Percentiles rank a stretch among this genome's conserved stretches.
Evolutionary conservation across 1,140 invertebrate species (phyloP).

Genomic region (Sycophila sp.): DNA sequence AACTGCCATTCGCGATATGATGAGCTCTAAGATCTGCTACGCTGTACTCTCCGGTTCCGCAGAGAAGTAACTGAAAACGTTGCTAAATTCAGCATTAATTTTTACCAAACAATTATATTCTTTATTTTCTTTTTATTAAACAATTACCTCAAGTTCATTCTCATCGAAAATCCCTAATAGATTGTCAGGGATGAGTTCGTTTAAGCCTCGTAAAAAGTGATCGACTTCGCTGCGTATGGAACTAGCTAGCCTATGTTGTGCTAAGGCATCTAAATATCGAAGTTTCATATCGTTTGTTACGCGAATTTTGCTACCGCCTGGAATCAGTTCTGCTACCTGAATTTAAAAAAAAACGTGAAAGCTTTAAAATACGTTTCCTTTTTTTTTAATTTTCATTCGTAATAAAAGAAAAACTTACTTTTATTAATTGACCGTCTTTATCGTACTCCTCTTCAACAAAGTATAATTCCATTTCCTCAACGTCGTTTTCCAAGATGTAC

Average conservation of each 20-base stretch:
- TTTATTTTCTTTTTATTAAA: neutral
- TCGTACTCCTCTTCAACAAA: slow-evolving; percentile 93
- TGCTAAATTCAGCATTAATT: neutral
- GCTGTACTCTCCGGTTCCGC: slow-evolving; percentile 93
- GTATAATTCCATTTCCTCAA: slow-evolving; percentile 85
- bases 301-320: slow-evolving; percentile 64
- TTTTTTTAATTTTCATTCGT: neutral
- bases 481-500: slow-evolving; percentile 90
- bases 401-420: slow-evolving; percentile 49
- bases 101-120: neutral
- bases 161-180: slow-evolving; percentile 95
- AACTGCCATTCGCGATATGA: slow-evolving; percentile 86
- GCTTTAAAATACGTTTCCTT: too few relatives aligned
- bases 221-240: slow-evolving; percentile 87
- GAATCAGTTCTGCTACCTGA: slow-evolving; percentile 61
- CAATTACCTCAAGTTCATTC: slow-evolving; percentile 88
- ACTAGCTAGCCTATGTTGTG: slow-evolving; percentile 86
- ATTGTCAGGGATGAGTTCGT: slow-evolving; percentile 91
- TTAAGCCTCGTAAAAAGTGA: slow-evolving; percentile 88
- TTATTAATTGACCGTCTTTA: slow-evolving; percentile 77
- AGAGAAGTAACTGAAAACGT: slow-evolving; percentile 80
- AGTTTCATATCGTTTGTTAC: slow-evolving; percentile 84
- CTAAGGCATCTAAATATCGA: slow-evolving; percentile 88
- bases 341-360: neutral
- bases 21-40: slow-evolving; percentile 89